Evolutionary conservation across 1,140 invertebrate species (phyloP).

Genomic region (Drosophila serrata): DNA sequence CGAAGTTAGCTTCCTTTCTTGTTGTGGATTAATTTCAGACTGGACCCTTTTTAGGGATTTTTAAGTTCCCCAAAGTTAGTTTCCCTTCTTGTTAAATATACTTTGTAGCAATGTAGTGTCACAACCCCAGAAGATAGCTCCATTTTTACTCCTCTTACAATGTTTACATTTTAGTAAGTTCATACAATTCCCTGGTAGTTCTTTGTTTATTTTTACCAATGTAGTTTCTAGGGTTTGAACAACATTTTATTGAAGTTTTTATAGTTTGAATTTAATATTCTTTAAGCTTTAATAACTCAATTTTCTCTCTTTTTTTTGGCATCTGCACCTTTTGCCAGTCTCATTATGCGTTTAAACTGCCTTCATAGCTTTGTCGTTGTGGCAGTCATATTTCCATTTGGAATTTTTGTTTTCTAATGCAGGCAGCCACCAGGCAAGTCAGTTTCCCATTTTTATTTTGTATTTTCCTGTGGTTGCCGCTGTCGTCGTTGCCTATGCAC

Average conservation of each 20-base stretch:
- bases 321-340: neutral
- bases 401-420: constrained; percentile 26
- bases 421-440: constrained; percentile 13
- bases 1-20: no score
- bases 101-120: neutral
- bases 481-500: constrained; percentile 52
- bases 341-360: constrained; percentile 10
- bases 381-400: constrained; percentile 10
- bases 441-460: constrained; percentile 16
- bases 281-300: constrained; percentile 2
- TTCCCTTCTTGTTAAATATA: no score
- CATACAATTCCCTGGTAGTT: neutral
- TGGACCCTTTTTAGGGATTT: no score
- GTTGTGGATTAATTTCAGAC: no score
- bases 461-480: constrained; percentile 28
- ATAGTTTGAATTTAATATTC: neutral
- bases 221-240: neutral
- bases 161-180: neutral
- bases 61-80: no score
- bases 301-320: neutral
- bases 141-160: neutral
- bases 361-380: constrained; percentile 2
- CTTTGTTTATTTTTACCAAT: neutral
- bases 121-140: neutral
- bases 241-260: neutral